These are phyloP conservation scores for Falco columbarius DNA, from an alignment of 2,797 vertebrate species.

Conservation along the genomic window DNA sequence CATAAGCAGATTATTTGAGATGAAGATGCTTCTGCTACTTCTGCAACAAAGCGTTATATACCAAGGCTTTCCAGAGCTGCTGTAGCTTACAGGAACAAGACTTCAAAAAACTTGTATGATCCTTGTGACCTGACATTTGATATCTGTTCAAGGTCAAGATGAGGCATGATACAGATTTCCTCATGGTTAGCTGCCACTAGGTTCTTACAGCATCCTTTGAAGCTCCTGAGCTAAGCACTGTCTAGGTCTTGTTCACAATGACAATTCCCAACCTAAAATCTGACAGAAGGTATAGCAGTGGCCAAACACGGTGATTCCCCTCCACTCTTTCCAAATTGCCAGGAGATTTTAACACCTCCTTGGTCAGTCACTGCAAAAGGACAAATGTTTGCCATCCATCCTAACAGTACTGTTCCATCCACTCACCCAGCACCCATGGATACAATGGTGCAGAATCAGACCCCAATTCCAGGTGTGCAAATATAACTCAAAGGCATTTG, in stretches of 20 bases:
- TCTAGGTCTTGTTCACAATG: neutral
- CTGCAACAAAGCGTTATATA: neutral
- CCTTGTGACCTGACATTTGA: too few relatives aligned
- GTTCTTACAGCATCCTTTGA: neutral
- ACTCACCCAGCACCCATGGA: neutral
- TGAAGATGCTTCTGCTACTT: neutral
- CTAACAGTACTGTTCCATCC: neutral
- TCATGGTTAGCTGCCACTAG: rapidly evolving
- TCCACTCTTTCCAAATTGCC: neutral
- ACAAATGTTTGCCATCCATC: neutral
- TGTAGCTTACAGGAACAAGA: neutral
- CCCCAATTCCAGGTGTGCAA: neutral
- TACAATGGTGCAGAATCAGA: neutral
- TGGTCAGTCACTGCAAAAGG: neutral
- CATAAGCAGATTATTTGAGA: neutral
- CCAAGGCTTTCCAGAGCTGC: neutral
- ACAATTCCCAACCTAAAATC: neutral
- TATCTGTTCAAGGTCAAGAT: neutral
- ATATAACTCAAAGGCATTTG: neutral
- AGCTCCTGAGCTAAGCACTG: neutral
- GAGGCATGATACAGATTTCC: neutral
- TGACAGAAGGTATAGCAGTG: neutral
- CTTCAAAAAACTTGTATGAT: neutral
- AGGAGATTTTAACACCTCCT: neutral
- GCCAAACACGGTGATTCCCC: neutral